Evolutionary conservation across 2,888 invertebrate genomes (phyloP), one percentile per base, ranked within the genome.

Genomic region (Drosophila pseudotakahashii): DNA sequence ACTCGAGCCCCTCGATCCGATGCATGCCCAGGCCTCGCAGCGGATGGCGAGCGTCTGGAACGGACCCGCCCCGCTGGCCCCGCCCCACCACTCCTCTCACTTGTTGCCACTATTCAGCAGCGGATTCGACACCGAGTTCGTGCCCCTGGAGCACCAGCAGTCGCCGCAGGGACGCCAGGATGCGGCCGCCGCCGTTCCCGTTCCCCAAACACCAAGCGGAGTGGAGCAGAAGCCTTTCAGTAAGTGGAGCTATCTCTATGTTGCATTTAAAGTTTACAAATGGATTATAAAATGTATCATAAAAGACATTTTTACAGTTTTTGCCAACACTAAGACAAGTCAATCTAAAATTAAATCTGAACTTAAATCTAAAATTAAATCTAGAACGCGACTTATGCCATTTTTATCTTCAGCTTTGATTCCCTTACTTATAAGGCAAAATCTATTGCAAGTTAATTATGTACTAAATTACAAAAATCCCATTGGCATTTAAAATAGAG

Each of bases 61-160:
- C 26, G 64, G 44, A 6, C 79, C 83, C 59, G 76, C 51, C 7
- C 69, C 88, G 60, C 69, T 83, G 68, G 58, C 83, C 42, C 77
- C 70, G 10, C 77, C 77, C 37, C 82, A 66, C 26, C 54, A 77
- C 76, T 88, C 88, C 79, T 78, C 78, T 67, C 80, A 82, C 72
- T 75, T 89, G 75, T 87, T 85, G 79, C 82, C 87, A 78, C 73
- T 81, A 78, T 82, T 76, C 71, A 88, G 78, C 63, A 87, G 75
- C 76, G 81, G 74, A 72, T 90, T 63, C 51, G 89, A 90, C 19
- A 83, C 90, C 1, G 91, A 90, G 50, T 90, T 90, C 59, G 82
- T 90, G 42, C 90, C 90, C 4, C 63, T 90, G 37, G 90, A 89
- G 67, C 85, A 86, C 30, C 84, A 89, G 47, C 77, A 73, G 57